Conservation (phyloP, 2,888 invertebrate genomes). For the Diabrotica balteata region DNA sequence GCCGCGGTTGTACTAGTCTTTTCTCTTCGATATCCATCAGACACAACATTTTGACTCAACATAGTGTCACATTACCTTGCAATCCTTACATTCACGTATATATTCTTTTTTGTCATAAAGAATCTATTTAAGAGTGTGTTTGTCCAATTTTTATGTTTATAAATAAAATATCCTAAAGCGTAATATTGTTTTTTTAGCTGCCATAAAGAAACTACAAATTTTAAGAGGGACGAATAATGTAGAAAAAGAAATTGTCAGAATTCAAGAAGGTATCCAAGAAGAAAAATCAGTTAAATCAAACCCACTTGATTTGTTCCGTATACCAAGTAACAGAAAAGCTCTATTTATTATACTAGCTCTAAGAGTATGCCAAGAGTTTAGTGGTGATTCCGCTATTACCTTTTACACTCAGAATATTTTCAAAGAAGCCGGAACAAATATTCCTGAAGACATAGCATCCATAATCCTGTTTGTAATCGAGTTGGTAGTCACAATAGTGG, state of each 20-base stretch:
- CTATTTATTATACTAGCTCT: constrained; percentile 69
- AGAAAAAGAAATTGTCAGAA: constrained; percentile 57
- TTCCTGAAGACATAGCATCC: constrained; percentile 56
- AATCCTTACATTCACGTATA: too few relatives aligned
- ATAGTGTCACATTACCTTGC: too few relatives aligned
- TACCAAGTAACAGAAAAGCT: constrained; percentile 68
- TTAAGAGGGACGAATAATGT: constrained; percentile 63
- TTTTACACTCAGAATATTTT: constrained; percentile 67
- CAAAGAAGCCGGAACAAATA: constrained; percentile 56
- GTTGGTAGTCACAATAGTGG: constrained; percentile 64
- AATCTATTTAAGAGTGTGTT: too few relatives aligned
- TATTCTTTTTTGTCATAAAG: too few relatives aligned
- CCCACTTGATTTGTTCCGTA: constrained; percentile 65
- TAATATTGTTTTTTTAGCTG: constrained; percentile 41
- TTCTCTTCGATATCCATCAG: too few relatives aligned
- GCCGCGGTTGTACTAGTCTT: too few relatives aligned
- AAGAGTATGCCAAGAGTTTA: constrained; percentile 64
- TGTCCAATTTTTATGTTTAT: too few relatives aligned
- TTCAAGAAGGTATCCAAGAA: constrained; percentile 51
- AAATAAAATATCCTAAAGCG: too few relatives aligned
- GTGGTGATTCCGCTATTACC: constrained; percentile 70
- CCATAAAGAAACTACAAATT: constrained; percentile 61
- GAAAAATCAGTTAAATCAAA: constrained; percentile 63
- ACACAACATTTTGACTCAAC: too few relatives aligned
- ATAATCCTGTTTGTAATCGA: constrained; percentile 62